Evolutionary conservation across 2,797 vertebrate genomes (phyloP), one percentile per base, ranked within the genome.

Genomic region (Pangasius mekongensis): DNA sequence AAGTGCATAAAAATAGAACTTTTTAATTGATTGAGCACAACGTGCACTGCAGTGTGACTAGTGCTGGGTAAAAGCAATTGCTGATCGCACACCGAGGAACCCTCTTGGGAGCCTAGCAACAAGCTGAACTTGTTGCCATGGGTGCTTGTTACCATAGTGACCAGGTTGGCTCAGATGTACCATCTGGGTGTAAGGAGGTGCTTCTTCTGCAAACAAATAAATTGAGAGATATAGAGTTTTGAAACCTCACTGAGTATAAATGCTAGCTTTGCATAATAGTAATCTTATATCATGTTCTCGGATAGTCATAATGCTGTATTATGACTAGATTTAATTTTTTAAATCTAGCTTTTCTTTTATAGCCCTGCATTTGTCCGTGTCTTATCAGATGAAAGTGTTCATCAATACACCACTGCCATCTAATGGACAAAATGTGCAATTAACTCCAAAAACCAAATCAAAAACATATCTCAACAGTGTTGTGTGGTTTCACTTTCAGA

Each of bases 21-120:
- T 83, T 83, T 49, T 22, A 47, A 83, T 66, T 27, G 43, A 66
- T 86, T 30, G 20, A 77, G 39, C 16, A 8, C 11, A 30, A 58
- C 13, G 18, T 60, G 74, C 49, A 43, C 43, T 1, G 24, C 33
- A n/a, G 30, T 7, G 10, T 64, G 73, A 73, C 16, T 2, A 47
- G 73, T 9, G n/a, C 56, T 22, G 74, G 52, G 14, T 52, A 64
- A 67, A 86, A 77, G 85, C 80, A 67, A 43, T 14, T 27, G 73
- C 56, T 39, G 24, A 13, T 43, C 74, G n/a, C 73, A 71, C 86
- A 43, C 73, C 16, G 52, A 69, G 82, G n/a, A 87, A 71, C 62
- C 81, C 88, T 80, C 74, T 24, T 66, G 86, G 88, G 88, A 87
- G 64, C 88, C 88, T 89, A 89, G 88, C 88, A 89, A 89, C 88